Evolutionary conservation across 2,113 vertebrate genomes (phyloP).

Genomic region (Hystrix cristata): DNA sequence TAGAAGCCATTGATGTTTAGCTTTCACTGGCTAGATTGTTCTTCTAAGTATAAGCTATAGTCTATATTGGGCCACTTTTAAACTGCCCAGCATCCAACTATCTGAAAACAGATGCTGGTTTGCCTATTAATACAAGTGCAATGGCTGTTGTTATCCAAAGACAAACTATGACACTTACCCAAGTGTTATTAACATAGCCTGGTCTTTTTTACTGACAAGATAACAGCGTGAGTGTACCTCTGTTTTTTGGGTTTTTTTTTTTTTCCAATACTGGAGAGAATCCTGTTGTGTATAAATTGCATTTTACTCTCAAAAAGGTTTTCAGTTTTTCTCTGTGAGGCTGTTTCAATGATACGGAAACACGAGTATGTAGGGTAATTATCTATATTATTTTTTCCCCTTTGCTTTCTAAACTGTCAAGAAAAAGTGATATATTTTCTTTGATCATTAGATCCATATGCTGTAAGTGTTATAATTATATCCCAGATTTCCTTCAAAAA

Average conservation of each 20-base stretch:
- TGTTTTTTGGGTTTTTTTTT: neutral
- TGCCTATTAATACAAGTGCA: neutral
- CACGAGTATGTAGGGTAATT: slow-evolving; percentile 40
- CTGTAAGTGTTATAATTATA: slow-evolving; percentile 75
- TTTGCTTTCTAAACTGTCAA: slow-evolving; percentile 70
- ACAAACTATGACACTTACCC: slow-evolving; percentile 47
- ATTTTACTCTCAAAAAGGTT: neutral
- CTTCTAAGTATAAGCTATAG: neutral
- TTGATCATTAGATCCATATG: slow-evolving; percentile 39
- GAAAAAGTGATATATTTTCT: slow-evolving; percentile 77
- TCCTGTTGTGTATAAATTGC: neutral
- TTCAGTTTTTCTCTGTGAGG: slow-evolving; percentile 45
- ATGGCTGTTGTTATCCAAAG: neutral
- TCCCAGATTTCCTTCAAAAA: slow-evolving; percentile 64
- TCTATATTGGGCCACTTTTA: slow-evolving; percentile 30
- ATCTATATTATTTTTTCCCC: slow-evolving; percentile 47
- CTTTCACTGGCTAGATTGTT: neutral
- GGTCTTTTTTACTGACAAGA: slow-evolving; percentile 6
- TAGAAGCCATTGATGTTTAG: slow-evolving; percentile 31
- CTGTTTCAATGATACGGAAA: slow-evolving; percentile 50
- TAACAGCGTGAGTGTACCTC: neutral
- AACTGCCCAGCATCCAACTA: neutral
- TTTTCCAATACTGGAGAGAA: slow-evolving; percentile 18
- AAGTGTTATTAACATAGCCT: neutral
- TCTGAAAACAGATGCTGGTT: slow-evolving; percentile 48